Evolutionary conservation across 2,113 vertebrate genomes (phyloP).

Genomic region (Damaliscus lunatus): DNA sequence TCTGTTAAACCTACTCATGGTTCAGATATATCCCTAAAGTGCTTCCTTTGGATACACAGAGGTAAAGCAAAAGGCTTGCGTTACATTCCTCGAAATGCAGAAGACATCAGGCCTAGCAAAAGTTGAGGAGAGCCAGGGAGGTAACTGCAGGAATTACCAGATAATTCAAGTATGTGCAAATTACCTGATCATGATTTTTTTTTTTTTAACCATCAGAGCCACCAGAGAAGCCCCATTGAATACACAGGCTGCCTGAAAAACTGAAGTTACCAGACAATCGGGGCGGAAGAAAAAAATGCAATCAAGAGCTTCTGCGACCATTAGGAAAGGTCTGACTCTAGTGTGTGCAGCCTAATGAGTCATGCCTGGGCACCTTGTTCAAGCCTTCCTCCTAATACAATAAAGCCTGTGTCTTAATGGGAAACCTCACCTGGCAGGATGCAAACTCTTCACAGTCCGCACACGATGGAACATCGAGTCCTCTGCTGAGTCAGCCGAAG

Average conservation of each 20-base stretch:
- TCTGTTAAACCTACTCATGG: too few species aligned
- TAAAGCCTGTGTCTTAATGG: background rate
- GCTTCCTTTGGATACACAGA: background rate
- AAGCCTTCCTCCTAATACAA: background rate
- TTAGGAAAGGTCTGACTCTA: background rate
- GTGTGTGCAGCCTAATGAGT: background rate
- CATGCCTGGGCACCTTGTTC: background rate
- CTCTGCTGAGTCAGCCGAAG: background rate
- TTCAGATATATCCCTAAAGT: background rate
- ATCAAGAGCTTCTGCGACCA: background rate
- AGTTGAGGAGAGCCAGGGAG: fast-evolving
- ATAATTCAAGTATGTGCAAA: background rate
- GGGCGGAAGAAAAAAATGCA: background rate
- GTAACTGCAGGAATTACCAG: background rate
- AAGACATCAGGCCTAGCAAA: background rate
- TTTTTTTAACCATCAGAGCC: background rate
- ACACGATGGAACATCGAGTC: background rate
- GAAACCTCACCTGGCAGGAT: background rate
- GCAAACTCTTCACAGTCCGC: background rate
- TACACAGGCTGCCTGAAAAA: background rate
- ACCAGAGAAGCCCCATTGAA: background rate
- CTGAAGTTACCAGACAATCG: background rate
- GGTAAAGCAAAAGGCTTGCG: background rate
- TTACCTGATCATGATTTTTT: background rate
- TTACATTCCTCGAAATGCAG: background rate